phyloP scores from a whole-genome alignment of 2,888 invertebrate genomes.

The Xanthia togata region DNA sequence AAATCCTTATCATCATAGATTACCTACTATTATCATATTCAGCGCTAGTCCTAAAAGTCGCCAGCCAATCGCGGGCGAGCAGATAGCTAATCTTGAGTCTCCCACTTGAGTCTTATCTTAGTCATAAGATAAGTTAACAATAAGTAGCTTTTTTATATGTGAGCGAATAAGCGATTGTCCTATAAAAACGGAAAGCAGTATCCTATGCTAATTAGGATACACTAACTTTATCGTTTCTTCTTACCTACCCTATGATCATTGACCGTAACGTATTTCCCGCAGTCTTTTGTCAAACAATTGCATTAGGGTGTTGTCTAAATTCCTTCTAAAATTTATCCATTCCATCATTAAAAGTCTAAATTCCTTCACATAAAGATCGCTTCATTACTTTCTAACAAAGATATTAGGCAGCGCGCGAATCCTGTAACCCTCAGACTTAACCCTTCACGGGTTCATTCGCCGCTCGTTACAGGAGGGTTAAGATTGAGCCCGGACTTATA shows the following conservation, averaged over 20 bases:
- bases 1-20: conserved; percentile 19
- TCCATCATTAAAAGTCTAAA: conserved; percentile 62
- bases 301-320: neutral
- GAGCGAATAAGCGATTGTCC: neutral
- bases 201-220: neutral
- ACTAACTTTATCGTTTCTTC: neutral
- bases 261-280: too few species aligned
- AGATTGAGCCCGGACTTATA: conserved; percentile 74
- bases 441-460: conserved; percentile 73
- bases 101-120: conserved; percentile 18
- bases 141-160: neutral
- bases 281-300: too few species aligned
- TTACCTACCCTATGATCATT: too few species aligned
- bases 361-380: conserved; percentile 55
- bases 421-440: conserved; percentile 68
- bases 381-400: conserved; percentile 72
- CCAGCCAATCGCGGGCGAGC: conserved; percentile 33
- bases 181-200: neutral
- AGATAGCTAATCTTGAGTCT: conserved; percentile 1
- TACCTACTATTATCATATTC: conserved; percentile 13
- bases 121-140: conserved; percentile 10
- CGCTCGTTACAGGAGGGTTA: conserved; percentile 82
- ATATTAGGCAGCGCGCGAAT: conserved; percentile 69
- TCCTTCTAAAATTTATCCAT: conserved; percentile 5
- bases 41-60: neutral